These are phyloP conservation scores for Pristionchus exspectatus DNA, from an alignment of 2,888 invertebrate species.

Conservation along the genomic window DNA sequence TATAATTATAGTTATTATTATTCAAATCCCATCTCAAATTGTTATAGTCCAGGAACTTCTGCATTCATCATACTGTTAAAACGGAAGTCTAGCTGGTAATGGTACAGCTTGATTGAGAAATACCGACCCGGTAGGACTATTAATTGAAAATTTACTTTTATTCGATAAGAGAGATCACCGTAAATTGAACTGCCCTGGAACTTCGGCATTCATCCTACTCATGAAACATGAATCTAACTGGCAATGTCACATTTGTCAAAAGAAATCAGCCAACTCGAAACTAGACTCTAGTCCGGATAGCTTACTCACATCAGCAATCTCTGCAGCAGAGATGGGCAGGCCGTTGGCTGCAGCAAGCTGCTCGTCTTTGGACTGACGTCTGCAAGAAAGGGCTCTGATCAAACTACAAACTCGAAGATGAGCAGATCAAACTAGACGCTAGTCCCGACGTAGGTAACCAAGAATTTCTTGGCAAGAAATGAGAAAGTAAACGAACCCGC, in stretches of 20 bases:
- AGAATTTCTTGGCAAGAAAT: no score
- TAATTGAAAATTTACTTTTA: no score
- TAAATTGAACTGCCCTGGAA: neutral
- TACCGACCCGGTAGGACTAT: no score
- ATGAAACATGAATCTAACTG: neutral
- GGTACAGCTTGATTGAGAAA: no score
- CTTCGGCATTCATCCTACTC: neutral
- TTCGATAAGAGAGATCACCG: no score
- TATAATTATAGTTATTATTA: no score
- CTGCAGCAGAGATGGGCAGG: conserved; percentile 72
- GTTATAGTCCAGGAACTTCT: no score
- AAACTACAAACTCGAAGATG: no score
- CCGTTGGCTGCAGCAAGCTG: conserved; percentile 69
- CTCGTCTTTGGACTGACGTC: conserved; percentile 77
- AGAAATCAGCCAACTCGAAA: neutral
- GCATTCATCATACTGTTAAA: no score
- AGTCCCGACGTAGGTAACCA: no score
- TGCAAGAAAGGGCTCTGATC: neutral
- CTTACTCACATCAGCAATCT: conserved; percentile 65
- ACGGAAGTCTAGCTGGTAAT: neutral
- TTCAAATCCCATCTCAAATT: no score
- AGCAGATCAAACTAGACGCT: neutral
- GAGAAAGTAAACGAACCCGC: conserved; percentile 61
- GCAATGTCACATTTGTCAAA: no score
- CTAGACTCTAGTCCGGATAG: neutral